Base-by-base conservation (phyloP, 2,888 invertebrate species). In the Diaphora mendica region DNA sequence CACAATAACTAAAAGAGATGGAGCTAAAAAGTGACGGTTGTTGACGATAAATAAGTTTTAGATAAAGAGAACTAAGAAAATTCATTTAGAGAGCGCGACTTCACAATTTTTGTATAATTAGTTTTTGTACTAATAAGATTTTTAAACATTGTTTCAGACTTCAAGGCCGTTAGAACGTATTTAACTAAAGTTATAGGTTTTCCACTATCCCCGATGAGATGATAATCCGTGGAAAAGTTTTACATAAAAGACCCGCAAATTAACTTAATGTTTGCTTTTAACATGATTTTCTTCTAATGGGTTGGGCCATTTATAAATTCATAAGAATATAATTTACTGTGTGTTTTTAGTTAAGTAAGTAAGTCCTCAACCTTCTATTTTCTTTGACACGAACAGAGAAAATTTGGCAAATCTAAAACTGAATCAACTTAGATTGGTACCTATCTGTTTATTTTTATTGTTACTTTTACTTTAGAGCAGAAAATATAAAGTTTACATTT, bases 401-500 rank as follows among this genome's bases (percentile, higher is more conserved):
- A 55, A 51, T 35, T 17, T 55, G 2, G 23, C 9, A 9, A 55
- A 55, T 55, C 1, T 51, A 51, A 51, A 51, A 23, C 9, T 51
- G 0, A 7, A 3, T 20, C 8, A 68, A 48, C 11, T 23, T 9
- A 70, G n/a, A 33, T 62, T 62, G 39, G 55, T 48, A 64, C 64
- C 35, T 71, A 64, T 65, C 35, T 71, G 73, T 75, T 69, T 77
- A 68, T 80, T 75, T 67, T 59, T 72, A 75, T 71, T 66, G 68
- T 64, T 44, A 77, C 77, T 76, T 72, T 69, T 74, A 84, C 79
- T 79, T 77, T 72, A 77, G 78, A 79, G 72, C 74, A 82, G 81
- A 79, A 79, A 83, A 80, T 81, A 81, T 81, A 80, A 82, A 80
- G 82, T 88, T 86, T 88, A 86, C 86, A 89, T 88, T 88, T 89